Conservation (phyloP, 2,888 invertebrate genomes). For the Limnephilus lunatus region DNA sequence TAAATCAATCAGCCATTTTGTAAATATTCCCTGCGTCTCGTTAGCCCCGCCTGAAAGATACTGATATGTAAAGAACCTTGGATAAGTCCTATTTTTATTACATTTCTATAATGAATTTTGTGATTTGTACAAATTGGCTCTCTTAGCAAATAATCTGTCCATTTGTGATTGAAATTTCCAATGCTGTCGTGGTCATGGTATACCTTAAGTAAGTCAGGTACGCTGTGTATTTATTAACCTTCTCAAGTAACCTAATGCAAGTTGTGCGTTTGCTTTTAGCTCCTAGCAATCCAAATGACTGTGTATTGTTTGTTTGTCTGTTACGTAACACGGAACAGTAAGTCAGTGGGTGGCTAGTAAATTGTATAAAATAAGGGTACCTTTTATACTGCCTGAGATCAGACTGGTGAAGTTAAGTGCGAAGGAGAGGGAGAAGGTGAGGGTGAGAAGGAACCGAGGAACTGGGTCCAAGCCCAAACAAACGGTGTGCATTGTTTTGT, state of each 20-base stretch:
- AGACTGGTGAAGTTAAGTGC: slow-evolving; percentile 48
- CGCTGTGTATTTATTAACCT: slow-evolving; percentile 1
- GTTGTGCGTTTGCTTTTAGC: not conserved
- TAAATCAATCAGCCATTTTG: slow-evolving; percentile 12
- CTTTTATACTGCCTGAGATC: slow-evolving; percentile 30
- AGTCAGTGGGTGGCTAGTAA: not conserved
- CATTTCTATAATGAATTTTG: slow-evolving; percentile 31
- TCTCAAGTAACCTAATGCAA: not conserved
- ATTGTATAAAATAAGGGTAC: slow-evolving; percentile 33
- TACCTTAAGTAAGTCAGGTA: slow-evolving; percentile 6
- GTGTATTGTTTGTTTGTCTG: slow-evolving; percentile 6
- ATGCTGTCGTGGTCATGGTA: slow-evolving; percentile 1
- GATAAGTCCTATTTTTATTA: slow-evolving; percentile 21
- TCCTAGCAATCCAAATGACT: not conserved
- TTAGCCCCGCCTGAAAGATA: slow-evolving; percentile 1
- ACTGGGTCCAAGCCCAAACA: slow-evolving; percentile 24
- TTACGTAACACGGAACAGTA: not conserved
- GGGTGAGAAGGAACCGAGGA: not conserved
- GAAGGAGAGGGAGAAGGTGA: not conserved
- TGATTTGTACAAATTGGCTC: slow-evolving; percentile 54
- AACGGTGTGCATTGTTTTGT: slow-evolving; percentile 37
- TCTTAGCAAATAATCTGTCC: slow-evolving; percentile 63
- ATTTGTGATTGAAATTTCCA: slow-evolving; percentile 42
- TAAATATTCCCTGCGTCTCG: slow-evolving; percentile 27
- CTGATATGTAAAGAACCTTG: slow-evolving; percentile 10